These are phyloP conservation scores for Thelohanellus kitauei DNA, from an alignment of 30 jellyfish, hydroid and myxozoan genomes.

Conservation along the genomic window DNA sequence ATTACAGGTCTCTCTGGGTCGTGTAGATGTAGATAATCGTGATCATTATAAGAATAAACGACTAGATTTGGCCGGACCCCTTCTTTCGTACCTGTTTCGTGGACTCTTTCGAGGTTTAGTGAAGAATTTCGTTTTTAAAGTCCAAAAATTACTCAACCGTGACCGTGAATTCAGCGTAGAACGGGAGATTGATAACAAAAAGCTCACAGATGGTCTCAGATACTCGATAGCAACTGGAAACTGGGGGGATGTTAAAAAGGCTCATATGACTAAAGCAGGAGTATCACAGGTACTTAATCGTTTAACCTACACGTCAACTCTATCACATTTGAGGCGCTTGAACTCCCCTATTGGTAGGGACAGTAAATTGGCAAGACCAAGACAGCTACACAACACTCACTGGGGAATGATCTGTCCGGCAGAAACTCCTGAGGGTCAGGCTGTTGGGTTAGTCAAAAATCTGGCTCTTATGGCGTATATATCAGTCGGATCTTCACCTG, in stretches of 20 bases:
- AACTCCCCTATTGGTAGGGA: slow-evolving; percentile 99
- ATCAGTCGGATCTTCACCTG: slow-evolving; percentile 92
- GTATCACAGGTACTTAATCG: slow-evolving; percentile 90
- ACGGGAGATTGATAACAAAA: slow-evolving; percentile 47
- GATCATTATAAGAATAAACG: slow-evolving; percentile 97
- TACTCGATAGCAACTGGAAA: slow-evolving; percentile 95
- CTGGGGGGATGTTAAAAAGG: slow-evolving; percentile 98
- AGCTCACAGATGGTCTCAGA: slow-evolving; percentile 76
- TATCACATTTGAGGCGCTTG: slow-evolving; percentile 74
- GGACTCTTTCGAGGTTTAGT: slow-evolving; percentile 7
- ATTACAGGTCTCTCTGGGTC: slow-evolving; percentile 59
- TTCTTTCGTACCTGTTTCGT: slow-evolving; percentile 63
- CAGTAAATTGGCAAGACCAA: slow-evolving; percentile 85
- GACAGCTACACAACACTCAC: slow-evolving; percentile 85
- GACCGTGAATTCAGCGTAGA: slow-evolving; percentile 41
- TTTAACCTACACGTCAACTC: slow-evolving; percentile 75
- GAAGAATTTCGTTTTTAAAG: background rate
- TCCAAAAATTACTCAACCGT: background rate
- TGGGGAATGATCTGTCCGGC: slow-evolving; percentile 99
- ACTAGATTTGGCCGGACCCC: slow-evolving; percentile 91
- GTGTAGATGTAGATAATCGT: slow-evolving; percentile 93
- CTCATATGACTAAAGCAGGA: slow-evolving; percentile 97
- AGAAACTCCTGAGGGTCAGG: slow-evolving; percentile 99
- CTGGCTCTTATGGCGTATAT: slow-evolving; percentile 95
- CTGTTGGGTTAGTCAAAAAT: slow-evolving; percentile 89